Conservation (phyloP, 2,797 vertebrate genomes). For the Alosa sapidissima region DNA sequence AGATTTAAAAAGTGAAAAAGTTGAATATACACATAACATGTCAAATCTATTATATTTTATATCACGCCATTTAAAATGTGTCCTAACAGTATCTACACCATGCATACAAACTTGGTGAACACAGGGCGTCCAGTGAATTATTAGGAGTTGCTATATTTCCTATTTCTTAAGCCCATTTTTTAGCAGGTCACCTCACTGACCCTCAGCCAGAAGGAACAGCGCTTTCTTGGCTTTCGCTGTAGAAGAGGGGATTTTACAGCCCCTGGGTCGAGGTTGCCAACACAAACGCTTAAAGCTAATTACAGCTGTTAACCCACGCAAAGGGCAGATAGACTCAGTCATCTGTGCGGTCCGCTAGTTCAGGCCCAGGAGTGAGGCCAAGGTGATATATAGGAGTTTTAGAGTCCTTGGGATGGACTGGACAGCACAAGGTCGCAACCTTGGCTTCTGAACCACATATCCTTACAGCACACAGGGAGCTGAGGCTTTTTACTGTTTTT, state of each 20-base stretch:
- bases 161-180: neutral
- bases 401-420: neutral
- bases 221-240: neutral
- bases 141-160: neutral
- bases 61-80: neutral
- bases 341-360: neutral
- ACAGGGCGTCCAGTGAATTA: neutral
- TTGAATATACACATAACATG: neutral
- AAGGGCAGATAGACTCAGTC: neutral
- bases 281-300: conserved; percentile 18
- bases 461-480: neutral
- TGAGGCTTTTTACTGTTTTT: neutral
- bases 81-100: neutral
- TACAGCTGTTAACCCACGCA: conserved; percentile 1
- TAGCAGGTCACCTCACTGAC: neutral
- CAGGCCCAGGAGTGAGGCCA: neutral
- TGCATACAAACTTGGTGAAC: neutral
- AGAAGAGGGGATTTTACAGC: conserved; percentile 4
- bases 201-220: neutral
- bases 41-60: neutral
- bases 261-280: neutral
- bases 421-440: neutral
- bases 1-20: neutral
- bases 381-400: neutral
- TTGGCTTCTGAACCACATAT: neutral